These are phyloP conservation scores for Nasonia longicornis DNA, from an alignment of 1,140 invertebrate species.

Conservation along the genomic window DNA sequence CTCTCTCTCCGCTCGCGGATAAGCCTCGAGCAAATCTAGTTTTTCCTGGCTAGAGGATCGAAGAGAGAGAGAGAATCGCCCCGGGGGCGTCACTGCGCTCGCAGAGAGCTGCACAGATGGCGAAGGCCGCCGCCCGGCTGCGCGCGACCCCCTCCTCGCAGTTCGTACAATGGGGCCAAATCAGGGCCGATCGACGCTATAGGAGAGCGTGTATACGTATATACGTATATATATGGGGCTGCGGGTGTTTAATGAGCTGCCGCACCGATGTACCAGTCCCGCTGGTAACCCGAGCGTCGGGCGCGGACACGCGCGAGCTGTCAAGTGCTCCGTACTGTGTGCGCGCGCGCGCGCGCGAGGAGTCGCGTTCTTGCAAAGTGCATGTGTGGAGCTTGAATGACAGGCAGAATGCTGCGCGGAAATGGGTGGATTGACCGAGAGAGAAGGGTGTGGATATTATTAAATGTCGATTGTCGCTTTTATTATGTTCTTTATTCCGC, in stretches of 20 bases:
- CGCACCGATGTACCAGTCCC: constrained; percentile 27
- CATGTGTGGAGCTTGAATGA: neutral
- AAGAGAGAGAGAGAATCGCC: neutral
- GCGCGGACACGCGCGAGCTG: neutral
- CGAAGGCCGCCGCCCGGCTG: constrained; percentile 45
- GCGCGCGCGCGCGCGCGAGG: constrained; percentile 58
- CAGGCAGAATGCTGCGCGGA: too few species aligned
- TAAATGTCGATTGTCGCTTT: too few species aligned
- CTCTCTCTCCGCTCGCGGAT: constrained; percentile 45
- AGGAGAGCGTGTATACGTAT: neutral
- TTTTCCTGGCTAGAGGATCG: constrained; percentile 30
- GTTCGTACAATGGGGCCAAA: constrained; percentile 55
- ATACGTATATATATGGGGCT: constrained; percentile 49
- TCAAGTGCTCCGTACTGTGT: constrained; percentile 33
- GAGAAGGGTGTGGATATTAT: too few species aligned
- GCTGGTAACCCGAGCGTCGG: neutral
- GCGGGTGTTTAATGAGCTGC: constrained; percentile 70
- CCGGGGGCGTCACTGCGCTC: constrained; percentile 10
- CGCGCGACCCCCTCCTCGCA: neutral
- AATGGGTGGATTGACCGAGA: too few species aligned
- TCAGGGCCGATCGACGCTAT: constrained; percentile 52
- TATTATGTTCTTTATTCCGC: too few species aligned
- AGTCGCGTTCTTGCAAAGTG: neutral
- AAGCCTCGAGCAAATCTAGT: constrained; percentile 34
- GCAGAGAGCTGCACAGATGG: constrained; percentile 52